Evolutionary conservation across 2,797 vertebrate species (phyloP), one percentile per base, ranked within the genome.

Genomic region (Oreonectes daqikongensis): DNA sequence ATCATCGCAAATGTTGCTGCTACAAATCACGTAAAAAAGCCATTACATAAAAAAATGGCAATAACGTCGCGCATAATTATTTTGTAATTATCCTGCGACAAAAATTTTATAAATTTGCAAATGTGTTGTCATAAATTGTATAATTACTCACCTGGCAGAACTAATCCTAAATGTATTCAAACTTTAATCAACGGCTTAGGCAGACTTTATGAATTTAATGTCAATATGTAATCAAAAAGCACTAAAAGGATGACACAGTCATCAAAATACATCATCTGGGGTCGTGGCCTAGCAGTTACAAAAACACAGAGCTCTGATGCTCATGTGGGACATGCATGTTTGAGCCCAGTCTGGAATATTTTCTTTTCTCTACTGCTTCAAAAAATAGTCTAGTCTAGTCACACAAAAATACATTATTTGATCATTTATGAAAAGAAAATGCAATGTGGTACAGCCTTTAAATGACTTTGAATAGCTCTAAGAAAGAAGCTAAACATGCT

Each of bases 1-100:
- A 20, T 76, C 84, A 88, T 90, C 84, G 82, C 72, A 78, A 83
- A 71, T 77, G 69, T 65, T 75, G 82, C 26, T 24, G 73, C 69
- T 81, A 55, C 2, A 5, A 61, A 69, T 75, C 48, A 75, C 15
- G 20, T 53, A 60, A 55, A 67, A 60, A 67, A 40, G 32, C 44
- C 40, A 60, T 72, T 35, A 8, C 8, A 14, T 38, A 52, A 12
- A 11, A 4, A 4, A 70, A 70, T 26, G 12, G 35, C 35, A 52
- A 52, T 26, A 55, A 26, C 52, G 10, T 55, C 5, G 12, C 26
- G 52, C 52, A 14, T 55, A 55, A 55, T 55, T 11, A 12, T 48
- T 72, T 9, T 63, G 11, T 63, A 28, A 64, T 42, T 74, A 15
- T 20, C 18, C 20, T 6, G n/a, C 7, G 0, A 3, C 9, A 10